Base-by-base conservation (phyloP, 2,113 vertebrate species). In the Melospiza melodia region DNA sequence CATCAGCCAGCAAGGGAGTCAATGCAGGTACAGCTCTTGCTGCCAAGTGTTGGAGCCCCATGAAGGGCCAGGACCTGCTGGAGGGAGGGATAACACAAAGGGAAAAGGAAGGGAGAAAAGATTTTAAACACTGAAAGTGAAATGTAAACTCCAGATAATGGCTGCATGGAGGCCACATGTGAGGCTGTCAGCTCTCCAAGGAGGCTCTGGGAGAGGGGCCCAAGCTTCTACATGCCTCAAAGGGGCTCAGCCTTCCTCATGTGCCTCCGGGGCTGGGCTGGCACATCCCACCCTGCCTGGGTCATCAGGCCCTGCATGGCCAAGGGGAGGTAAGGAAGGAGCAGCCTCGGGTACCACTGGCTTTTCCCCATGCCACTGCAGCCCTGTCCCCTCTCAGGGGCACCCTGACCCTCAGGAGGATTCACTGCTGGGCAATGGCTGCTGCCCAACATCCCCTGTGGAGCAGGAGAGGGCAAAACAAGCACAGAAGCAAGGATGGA, bases 181-280 rank as follows among this genome's bases (percentile, higher is more conserved):
- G 16, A 69, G 65, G 55, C 33, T 61, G 69, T 78, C 51, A 58
- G 55, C 25, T 48, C 51, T 49, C 30, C 46, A 48, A 15, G 22
- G 25, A 71, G 61, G 35, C 55, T 88, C 61, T 61, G 20, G 30
- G 37, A 68, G 33, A 71, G 41, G 14, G 43, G 28, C 31, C 23
- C 0, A 0, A 33, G 27, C 27, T 31, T 35, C n/a, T 0, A 1
- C 2, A 66, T 4, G 57, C 49, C 15, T 49, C 37, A 27, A 13
- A 3, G 31, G n/a, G 15, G 5, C 44, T 54, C 5, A 1, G 3
- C 21, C 6, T 49, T 49, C 69, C 54, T 30, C 49, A 17, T 23
- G 39, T 2, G 24, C 39, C 31, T 79, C 1, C 0, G 61, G 51
- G 54, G 21, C 18, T 43, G 49, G 39, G 39, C 35, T 77, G 62